These are phyloP conservation scores for Brachyistius frenatus DNA, from an alignment of 2,113 vertebrate genomes.

Conservation along the genomic window DNA sequence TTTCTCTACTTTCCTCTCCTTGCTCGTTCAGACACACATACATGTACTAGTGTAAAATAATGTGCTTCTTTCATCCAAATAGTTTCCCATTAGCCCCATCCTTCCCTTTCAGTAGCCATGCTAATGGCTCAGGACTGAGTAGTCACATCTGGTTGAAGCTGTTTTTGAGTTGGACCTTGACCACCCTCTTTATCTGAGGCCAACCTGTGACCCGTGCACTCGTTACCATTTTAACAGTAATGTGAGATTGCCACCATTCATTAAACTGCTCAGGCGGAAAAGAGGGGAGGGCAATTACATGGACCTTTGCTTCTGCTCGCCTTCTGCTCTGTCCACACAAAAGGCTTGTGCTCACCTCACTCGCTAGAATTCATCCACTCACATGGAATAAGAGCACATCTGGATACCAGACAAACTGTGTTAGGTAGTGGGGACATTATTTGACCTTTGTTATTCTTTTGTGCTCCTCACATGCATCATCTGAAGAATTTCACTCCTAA, in stretches of 20 bases:
- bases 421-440: background rate
- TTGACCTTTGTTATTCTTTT: slow-evolving; percentile 13
- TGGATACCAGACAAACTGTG: slow-evolving; percentile 2
- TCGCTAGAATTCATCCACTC: background rate
- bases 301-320: slow-evolving; percentile 60
- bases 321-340: slow-evolving; percentile 49
- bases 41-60: slow-evolving; percentile 30
- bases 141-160: slow-evolving; percentile 52
- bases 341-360: slow-evolving; percentile 40
- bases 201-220: slow-evolving; percentile 48
- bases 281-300: slow-evolving; percentile 68
- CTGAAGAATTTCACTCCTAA: background rate
- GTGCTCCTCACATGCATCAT: background rate
- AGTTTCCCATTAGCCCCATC: slow-evolving; percentile 42
- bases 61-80: slow-evolving; percentile 47
- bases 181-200: slow-evolving; percentile 48
- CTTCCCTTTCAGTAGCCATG: slow-evolving; percentile 18
- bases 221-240: slow-evolving; percentile 65
- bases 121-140: slow-evolving; percentile 51
- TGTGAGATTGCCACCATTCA: slow-evolving; percentile 67
- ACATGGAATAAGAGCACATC: slow-evolving; percentile 14
- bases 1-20: slow-evolving; percentile 1
- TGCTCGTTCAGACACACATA: background rate
- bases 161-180: slow-evolving; percentile 40
- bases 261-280: slow-evolving; percentile 59